These are phyloP conservation scores for Ornithorhynchus anatinus DNA, from an alignment of 2,113 vertebrate genomes.

Conservation along the genomic window DNA sequence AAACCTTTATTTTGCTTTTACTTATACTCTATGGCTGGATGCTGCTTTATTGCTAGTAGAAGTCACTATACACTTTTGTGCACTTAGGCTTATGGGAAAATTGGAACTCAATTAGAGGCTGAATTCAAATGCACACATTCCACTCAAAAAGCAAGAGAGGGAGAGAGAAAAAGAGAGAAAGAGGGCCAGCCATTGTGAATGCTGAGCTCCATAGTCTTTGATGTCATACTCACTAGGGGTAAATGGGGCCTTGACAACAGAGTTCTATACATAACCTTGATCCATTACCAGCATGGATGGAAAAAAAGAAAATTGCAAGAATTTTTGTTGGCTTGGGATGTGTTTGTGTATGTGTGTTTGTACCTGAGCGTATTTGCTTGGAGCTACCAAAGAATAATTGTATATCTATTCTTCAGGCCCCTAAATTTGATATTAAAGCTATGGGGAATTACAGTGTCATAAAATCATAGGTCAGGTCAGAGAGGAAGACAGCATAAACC, in stretches of 20 bases:
- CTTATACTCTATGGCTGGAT: not conserved
- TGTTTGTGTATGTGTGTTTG: not conserved
- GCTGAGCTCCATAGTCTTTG: no score
- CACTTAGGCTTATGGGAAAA: not conserved
- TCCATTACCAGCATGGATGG: not conserved
- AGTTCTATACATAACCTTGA: not conserved
- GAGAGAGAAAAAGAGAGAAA: not conserved
- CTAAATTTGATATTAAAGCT: not conserved
- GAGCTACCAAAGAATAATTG: not conserved
- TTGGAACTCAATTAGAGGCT: not conserved
- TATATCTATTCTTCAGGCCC: not conserved
- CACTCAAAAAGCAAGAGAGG: not conserved
- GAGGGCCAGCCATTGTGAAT: accelerated
- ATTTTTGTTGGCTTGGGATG: not conserved
- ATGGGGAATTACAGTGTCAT: not conserved
- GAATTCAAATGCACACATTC: not conserved
- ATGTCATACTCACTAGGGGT: no score
- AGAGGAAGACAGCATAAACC: not conserved
- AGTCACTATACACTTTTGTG: not conserved
- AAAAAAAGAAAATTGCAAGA: not conserved
- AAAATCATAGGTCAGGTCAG: not conserved
- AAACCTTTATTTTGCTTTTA: not conserved
- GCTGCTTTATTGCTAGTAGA: not conserved
- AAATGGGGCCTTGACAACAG: not conserved
- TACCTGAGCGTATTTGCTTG: no score